A percentile compares a stretch with the other conserved stretches of the same genome.
These are phyloP conservation scores for Anthophora plumipes DNA, from an alignment of 2,888 invertebrate genomes.

Conservation along the genomic window DNA sequence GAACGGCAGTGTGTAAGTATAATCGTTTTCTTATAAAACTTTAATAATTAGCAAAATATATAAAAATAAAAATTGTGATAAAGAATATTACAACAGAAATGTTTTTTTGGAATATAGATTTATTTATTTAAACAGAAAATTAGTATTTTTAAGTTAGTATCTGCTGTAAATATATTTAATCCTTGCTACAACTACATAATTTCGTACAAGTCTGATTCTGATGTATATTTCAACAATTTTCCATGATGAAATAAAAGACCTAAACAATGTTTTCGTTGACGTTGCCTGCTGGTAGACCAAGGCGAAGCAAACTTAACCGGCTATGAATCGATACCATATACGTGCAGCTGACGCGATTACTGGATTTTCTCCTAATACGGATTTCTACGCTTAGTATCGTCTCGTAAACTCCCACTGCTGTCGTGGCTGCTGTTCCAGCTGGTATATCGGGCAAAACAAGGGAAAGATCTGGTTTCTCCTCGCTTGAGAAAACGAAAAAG, in stretches of 20 bases:
- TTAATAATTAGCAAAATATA: too few relatives aligned
- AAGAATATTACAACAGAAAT: too few relatives aligned
- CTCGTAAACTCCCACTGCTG: conserved; percentile 60
- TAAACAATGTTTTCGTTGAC: conserved; percentile 21
- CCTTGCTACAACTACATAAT: too few relatives aligned
- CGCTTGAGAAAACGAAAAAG: conserved; percentile 35
- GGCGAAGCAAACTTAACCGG: conserved; percentile 26
- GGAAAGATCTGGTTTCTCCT: conserved; percentile 55
- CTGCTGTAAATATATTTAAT: too few relatives aligned
- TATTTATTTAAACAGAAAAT: too few relatives aligned
- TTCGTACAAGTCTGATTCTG: too few relatives aligned
- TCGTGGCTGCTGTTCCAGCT: conserved; percentile 8
- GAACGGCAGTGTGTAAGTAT: too few relatives aligned
- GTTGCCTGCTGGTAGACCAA: conserved; percentile 16
- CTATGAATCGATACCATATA: conserved; percentile 77
- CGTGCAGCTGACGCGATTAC: conserved; percentile 75
- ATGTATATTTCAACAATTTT: too few relatives aligned
- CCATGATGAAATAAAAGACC: not conserved
- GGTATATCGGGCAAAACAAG: conserved; percentile 37
- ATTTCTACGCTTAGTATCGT: conserved; percentile 71
- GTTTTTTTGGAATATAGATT: too few relatives aligned
- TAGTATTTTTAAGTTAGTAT: too few relatives aligned
- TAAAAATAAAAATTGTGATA: too few relatives aligned
- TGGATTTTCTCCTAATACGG: conserved; percentile 78
- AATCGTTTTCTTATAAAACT: too few relatives aligned